A percentile compares a stretch with the other conserved stretches of the same genome.
Conservation (phyloP, 2,113 vertebrate species). For the Neotoma lepida region DNA sequence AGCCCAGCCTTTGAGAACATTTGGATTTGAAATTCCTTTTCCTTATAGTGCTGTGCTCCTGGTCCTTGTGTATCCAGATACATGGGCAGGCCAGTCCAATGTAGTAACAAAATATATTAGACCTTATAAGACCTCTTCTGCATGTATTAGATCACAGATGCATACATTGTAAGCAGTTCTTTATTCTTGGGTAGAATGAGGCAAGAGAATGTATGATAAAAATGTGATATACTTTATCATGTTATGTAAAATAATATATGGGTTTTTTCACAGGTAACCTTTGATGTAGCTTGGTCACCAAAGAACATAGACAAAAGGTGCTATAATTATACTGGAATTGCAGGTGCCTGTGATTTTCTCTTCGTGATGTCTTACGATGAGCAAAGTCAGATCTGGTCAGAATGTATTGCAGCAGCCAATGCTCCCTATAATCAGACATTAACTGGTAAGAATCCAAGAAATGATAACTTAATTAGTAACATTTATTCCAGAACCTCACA, state of each 20-base stretch:
- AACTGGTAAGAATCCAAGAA: constrained; percentile 85
- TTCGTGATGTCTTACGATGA: constrained; percentile 99
- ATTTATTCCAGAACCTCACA: constrained; percentile 44
- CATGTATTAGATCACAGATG: neutral
- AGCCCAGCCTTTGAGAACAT: constrained; percentile 11
- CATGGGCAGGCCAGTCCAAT: neutral
- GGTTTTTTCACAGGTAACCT: constrained; percentile 90
- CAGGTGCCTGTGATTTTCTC: constrained; percentile 93
- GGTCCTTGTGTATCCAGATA: neutral
- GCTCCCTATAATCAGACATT: constrained; percentile 92
- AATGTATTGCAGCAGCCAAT: constrained; percentile 94
- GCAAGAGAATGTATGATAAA: constrained; percentile 43
- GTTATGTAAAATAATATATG: neutral
- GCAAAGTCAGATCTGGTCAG: constrained; percentile 93
- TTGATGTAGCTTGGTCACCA: constrained; percentile 97
- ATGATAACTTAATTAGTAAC: neutral
- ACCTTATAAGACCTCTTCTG: constrained; percentile 48
- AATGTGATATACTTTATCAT: neutral
- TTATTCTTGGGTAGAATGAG: constrained; percentile 46
- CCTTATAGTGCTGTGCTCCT: neutral
- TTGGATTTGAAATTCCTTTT: neutral
- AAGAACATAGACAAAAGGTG: constrained; percentile 92
- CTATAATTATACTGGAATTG: constrained; percentile 94
- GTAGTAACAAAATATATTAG: constrained; percentile 51
- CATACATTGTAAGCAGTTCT: constrained; percentile 1